phyloP scores from a whole-genome alignment of 2,797 vertebrate species.

The Sebastes aleutianus region DNA sequence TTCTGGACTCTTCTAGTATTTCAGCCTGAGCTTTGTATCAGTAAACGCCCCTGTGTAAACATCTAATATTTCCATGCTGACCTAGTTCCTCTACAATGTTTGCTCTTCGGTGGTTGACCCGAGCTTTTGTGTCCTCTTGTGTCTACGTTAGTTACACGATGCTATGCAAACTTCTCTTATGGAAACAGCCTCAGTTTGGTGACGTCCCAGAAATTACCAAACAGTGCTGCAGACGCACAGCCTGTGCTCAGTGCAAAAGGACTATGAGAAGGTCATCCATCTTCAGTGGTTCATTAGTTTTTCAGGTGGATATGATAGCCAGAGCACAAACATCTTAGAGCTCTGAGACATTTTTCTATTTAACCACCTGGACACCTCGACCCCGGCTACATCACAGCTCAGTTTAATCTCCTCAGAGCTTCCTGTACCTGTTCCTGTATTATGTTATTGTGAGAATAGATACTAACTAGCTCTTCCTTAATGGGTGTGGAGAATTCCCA shows the following conservation, averaged over 20 bases:
- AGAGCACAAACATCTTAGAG: background rate
- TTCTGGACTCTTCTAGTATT: background rate
- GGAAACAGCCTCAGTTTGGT: background rate
- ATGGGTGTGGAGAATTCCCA: constrained; percentile 38
- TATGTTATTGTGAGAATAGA: background rate
- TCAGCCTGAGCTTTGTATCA: background rate
- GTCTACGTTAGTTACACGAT: constrained; percentile 2
- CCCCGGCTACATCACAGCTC: background rate
- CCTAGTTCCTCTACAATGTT: constrained; percentile 55
- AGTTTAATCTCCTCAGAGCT: background rate
- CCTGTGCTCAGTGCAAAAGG: background rate
- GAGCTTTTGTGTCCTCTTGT: constrained; percentile 20
- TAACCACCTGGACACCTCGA: background rate
- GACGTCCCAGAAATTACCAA: constrained; percentile 1
- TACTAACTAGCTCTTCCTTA: constrained; percentile 34
- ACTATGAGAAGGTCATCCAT: background rate
- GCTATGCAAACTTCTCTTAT: constrained; percentile 20
- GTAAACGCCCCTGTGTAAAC: background rate
- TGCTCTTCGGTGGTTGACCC: constrained; percentile 25
- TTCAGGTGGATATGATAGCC: background rate
- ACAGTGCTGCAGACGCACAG: background rate
- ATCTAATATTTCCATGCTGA: constrained; percentile 32
- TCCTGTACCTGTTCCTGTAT: constrained; percentile 13
- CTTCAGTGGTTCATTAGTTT: background rate
- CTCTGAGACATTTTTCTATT: background rate